These are phyloP conservation scores for Pheosia gnoma DNA, from an alignment of 2,888 invertebrate genomes.

Conservation along the genomic window DNA sequence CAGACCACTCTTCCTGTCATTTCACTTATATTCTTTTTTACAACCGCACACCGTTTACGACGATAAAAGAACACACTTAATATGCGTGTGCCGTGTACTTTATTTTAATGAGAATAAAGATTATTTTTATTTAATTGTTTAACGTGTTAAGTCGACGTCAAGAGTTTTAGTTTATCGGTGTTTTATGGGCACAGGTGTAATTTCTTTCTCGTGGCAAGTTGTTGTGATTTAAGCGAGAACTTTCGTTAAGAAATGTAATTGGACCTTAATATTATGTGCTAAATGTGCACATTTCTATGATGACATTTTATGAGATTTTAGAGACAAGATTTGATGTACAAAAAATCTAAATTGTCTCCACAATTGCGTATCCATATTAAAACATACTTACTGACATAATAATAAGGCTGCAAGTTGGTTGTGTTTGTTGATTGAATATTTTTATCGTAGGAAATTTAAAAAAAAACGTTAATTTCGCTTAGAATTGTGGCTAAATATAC, in stretches of 20 bases:
- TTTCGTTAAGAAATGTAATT: slow-evolving; percentile 23
- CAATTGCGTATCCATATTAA: no score
- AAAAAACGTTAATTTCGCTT: no score
- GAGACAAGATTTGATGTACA: neutral
- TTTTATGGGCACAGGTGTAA: slow-evolving; percentile 23
- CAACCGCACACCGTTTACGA: slow-evolving; percentile 27
- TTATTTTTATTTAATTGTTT: slow-evolving; percentile 17
- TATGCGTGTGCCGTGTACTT: slow-evolving; percentile 10
- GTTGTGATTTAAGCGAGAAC: slow-evolving; percentile 6
- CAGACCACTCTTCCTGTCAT: slow-evolving; percentile 64
- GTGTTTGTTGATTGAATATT: no score
- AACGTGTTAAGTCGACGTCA: slow-evolving; percentile 12
- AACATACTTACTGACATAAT: no score
- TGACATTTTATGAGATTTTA: neutral
- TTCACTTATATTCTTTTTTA: slow-evolving; percentile 54
- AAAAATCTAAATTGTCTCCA: no score
- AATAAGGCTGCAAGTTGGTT: no score
- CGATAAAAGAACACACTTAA: slow-evolving; percentile 20
- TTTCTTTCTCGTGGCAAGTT: slow-evolving; percentile 26
- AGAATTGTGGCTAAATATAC: no score
- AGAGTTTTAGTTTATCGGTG: slow-evolving; percentile 21
- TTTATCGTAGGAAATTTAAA: no score
- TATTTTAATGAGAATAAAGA: slow-evolving; percentile 14
- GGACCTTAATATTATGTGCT: no score
- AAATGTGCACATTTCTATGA: neutral